Percentiles rank a stretch among this genome's conserved stretches.
Evolutionary conservation across 2,797 vertebrate species (phyloP).

Genomic region (Chaetodon trifasciatus): DNA sequence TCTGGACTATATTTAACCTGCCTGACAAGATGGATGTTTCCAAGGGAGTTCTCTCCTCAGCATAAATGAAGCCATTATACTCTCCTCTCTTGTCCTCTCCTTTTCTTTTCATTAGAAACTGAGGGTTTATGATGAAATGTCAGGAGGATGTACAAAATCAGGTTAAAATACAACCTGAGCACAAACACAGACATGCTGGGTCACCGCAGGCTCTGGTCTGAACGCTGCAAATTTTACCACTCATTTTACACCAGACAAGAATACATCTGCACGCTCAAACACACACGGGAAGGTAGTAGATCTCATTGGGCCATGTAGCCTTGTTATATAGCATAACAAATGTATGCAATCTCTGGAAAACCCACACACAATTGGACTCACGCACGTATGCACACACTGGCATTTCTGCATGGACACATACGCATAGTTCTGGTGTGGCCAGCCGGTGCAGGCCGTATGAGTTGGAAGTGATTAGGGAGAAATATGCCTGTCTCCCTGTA

Average conservation of each 20-base stretch:
- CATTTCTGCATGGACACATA: constrained; percentile 5
- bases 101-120: constrained; percentile 53
- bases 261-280: background rate
- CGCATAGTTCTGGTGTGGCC: constrained; percentile 43
- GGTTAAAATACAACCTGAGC: constrained; percentile 59
- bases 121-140: constrained; percentile 51
- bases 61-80: constrained; percentile 79
- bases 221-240: constrained; percentile 27
- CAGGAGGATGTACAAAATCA: constrained; percentile 49
- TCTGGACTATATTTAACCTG: constrained; percentile 83
- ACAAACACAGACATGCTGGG: constrained; percentile 47
- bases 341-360: background rate
- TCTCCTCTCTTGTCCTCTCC: constrained; percentile 52
- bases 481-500: constrained; percentile 83
- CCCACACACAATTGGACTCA: background rate
- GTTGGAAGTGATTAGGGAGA: constrained; percentile 86
- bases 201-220: constrained; percentile 25
- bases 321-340: constrained; percentile 34
- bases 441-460: constrained; percentile 46
- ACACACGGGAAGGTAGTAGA: background rate
- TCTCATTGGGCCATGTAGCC: background rate
- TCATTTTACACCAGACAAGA: constrained; percentile 29
- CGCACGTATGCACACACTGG: background rate
- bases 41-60: constrained; percentile 63
- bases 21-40: constrained; percentile 76